phyloP scores from a whole-genome alignment of 2,113 vertebrate species.

The Hypocryptadius cinnamomeus region DNA sequence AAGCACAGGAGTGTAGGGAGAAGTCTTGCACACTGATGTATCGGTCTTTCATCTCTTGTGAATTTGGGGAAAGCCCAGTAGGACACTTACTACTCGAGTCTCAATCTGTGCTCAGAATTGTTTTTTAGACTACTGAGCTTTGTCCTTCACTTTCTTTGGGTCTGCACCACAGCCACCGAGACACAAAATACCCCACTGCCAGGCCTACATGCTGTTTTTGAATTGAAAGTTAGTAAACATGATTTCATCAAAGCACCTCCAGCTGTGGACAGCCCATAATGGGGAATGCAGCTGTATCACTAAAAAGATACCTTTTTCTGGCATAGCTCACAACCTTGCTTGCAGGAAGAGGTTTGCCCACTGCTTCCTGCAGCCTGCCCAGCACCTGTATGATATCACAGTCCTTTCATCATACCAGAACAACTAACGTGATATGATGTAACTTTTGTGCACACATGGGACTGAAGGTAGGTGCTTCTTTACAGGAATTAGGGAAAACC shows the following conservation, averaged over 20 bases:
- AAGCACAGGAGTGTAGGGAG: not conserved
- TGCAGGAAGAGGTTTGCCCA: not conserved
- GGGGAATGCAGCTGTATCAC: not conserved
- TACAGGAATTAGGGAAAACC: not conserved
- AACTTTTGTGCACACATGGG: not conserved
- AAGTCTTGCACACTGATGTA: not conserved
- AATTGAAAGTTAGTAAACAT: not conserved
- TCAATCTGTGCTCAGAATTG: not conserved
- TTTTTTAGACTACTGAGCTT: not conserved
- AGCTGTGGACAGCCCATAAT: not conserved
- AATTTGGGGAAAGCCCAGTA: not conserved
- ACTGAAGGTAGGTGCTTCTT: not conserved
- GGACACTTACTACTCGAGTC: not conserved
- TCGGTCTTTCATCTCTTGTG: not conserved
- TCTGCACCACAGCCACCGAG: not conserved
- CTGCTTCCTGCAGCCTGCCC: not conserved
- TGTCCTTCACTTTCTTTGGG: not conserved
- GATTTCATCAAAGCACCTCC: not conserved
- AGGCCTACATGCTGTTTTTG: not conserved
- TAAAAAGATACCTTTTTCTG: not conserved
- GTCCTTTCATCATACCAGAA: not conserved
- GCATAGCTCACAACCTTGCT: not conserved
- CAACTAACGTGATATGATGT: accelerated
- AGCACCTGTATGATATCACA: not conserved
- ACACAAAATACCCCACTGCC: not conserved